Evolutionary conservation across 1,140 invertebrate genomes (phyloP), one percentile per base, ranked within the genome.

Genomic region (Drosophila seguyi): DNA sequence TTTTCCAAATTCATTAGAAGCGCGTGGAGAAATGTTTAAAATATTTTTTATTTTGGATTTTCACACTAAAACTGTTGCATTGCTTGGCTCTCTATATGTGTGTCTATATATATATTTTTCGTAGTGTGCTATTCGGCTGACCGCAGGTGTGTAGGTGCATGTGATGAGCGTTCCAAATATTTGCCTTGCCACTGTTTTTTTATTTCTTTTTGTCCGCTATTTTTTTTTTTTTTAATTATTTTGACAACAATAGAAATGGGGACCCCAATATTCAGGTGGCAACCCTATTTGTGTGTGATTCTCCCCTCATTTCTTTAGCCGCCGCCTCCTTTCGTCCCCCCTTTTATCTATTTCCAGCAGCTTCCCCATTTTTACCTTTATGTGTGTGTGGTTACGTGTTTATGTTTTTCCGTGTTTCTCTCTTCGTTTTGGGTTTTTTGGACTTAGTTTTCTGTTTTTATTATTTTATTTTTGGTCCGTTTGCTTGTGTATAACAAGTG

Each of bases 381-480:
- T 50, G 60, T 63, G 38, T 65, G 55, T 86, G 67, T 66, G 77
- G 83, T 86, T 86, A 86, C 67, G 83, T 87, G 83, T 86, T 86
- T 87, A 86, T 86, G 83, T 82, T 87, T 83, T 87, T 82, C 81
- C 56, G 77, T 85, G 77, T 82, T 82, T 87, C 85, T 72, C 79
- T 75, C 75, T 50, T 68, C 39, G 13, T 53, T 60, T 53, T 52
- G 6, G 45, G 59, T 42, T 44, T 44, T 72, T 53, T 36, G 50
- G 34, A 20, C 31, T 56, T 31, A 27, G 22, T 31, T 47, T 13
- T 11, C 39, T 41, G 25, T 34, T 47, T 16, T 48, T 87, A 80
- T 87, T 87, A 84, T 88, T 87, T 87, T 86, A 86, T 79, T 87
- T 76, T 87, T 58, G 62, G 78, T 79, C 69, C 72, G 41, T 45